A percentile compares a stretch with the other conserved stretches of the same genome.
Evolutionary conservation across 2,888 invertebrate species (phyloP).

Genomic region (Tribolium freemani): DNA sequence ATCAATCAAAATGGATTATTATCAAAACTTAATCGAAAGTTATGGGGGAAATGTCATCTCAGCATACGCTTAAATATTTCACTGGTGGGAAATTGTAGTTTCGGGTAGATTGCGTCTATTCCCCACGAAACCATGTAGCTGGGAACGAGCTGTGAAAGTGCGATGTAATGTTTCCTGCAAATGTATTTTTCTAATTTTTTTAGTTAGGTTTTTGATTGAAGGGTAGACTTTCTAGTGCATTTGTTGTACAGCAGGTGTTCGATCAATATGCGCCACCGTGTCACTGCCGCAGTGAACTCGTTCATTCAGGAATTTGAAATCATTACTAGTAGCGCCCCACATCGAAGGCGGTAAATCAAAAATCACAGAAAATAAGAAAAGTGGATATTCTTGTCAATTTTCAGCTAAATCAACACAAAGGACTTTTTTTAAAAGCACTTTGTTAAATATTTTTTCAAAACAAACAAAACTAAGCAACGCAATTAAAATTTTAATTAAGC

Average conservation of each 20-base stretch:
- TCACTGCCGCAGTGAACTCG: conserved; percentile 44
- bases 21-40: not conserved
- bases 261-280: conserved; percentile 46
- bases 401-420: not conserved
- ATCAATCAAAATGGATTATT: not conserved
- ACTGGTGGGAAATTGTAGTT: conserved; percentile 22
- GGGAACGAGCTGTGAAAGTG: not conserved
- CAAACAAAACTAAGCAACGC: not conserved
- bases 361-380: not conserved
- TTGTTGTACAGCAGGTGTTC: conserved; percentile 41
- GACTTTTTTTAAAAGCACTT: not conserved
- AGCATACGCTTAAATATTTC: conserved; percentile 9
- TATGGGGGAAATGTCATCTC: not conserved
- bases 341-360: not conserved
- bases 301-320: conserved; percentile 39
- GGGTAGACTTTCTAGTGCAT: conserved; percentile 37
- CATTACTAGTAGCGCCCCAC: conserved; percentile 31
- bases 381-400: not conserved
- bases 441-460: not conserved
- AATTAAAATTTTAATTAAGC: not conserved
- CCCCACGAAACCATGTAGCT: not conserved
- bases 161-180: not conserved
- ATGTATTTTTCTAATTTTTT: not conserved
- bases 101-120: conserved; percentile 7
- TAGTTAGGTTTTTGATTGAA: conserved; percentile 18